Conservation (phyloP, 2,113 vertebrate genomes). For the Alectura lathami region DNA sequence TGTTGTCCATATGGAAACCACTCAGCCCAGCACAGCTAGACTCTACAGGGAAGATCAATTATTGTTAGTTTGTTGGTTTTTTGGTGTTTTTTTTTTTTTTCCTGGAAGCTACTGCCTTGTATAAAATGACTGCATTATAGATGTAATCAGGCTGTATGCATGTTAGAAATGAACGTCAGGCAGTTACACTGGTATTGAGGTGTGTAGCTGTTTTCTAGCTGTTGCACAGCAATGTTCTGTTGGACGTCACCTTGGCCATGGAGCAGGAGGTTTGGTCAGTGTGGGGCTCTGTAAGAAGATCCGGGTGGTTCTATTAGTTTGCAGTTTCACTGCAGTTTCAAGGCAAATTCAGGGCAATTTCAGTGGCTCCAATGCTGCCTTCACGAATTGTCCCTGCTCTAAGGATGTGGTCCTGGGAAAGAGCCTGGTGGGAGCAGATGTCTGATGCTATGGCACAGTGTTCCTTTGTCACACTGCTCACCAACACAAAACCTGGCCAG, state of each 20-base stretch:
- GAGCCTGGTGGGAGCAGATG: background rate
- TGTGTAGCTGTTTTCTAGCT: background rate
- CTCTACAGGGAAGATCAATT: background rate
- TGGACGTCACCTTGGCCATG: rapidly evolving
- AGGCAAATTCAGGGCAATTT: background rate
- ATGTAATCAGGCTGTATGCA: background rate
- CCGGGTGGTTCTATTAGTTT: background rate
- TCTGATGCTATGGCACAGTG: background rate
- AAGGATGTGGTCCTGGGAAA: background rate
- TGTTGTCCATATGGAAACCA: background rate
- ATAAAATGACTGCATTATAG: background rate
- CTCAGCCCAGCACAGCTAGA: background rate
- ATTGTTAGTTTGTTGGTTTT: no score
- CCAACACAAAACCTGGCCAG: background rate
- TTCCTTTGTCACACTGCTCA: background rate
- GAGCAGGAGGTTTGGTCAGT: background rate
- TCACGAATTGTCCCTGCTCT: background rate
- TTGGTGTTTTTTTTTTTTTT: background rate
- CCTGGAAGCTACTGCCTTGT: background rate
- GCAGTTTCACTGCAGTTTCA: background rate
- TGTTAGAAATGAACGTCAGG: background rate
- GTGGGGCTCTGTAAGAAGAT: background rate
- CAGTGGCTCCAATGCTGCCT: background rate
- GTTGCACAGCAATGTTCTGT: background rate
- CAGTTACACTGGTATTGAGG: background rate